Base-by-base conservation (phyloP, 2,797 vertebrate genomes). In the Staurois parvus region DNA sequence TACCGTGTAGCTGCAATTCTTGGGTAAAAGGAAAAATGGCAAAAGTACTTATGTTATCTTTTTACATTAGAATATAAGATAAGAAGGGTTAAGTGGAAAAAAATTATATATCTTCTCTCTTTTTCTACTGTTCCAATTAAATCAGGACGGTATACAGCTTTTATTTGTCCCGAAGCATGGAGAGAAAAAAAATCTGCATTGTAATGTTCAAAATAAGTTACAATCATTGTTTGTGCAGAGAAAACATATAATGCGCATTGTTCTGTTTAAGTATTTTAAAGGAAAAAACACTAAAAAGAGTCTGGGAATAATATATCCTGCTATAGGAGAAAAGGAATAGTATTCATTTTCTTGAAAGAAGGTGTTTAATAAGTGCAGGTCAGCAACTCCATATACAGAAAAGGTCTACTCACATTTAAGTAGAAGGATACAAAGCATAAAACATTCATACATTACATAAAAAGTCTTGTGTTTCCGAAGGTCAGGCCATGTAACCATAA, bases 191-290 rank as follows among this genome's bases (percentile, higher is more conserved):
- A 76, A 85, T 48, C 37, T 37, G 70, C 78, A 70, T 42, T 72
- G 75, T 82, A 66, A 76, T 72, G 66, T 77, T 86, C 66, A 82
- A 76, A 76, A 42, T 26, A n/a, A 30, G 72, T 76, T 81, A 70
- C 76, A 70, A 81, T 85, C 42, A 69, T 81, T 69, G 77, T 81
- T 81, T 76, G 37, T 85, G 76, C 62, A 40, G 59, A 30, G 74
- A 69, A 26, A 34, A 48, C 66, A 69, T 19, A 66, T 48, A 42
- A 79, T 79, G 30, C 19, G 64, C 76, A n/a, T 52, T 84, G 32
- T 78, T 29, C 42, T 80, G 59, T 72, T 68, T 48, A 73, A 72
- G 52, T 48, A 69, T 15, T 17, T n/a, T 30, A 74, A 30, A 21
- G 56, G 24, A 37, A 72, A 84, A 72, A 72, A 70, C 29, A 52